Evolutionary conservation across 1,140 invertebrate species (phyloP).

Genomic region (Heliconius melpomene): DNA sequence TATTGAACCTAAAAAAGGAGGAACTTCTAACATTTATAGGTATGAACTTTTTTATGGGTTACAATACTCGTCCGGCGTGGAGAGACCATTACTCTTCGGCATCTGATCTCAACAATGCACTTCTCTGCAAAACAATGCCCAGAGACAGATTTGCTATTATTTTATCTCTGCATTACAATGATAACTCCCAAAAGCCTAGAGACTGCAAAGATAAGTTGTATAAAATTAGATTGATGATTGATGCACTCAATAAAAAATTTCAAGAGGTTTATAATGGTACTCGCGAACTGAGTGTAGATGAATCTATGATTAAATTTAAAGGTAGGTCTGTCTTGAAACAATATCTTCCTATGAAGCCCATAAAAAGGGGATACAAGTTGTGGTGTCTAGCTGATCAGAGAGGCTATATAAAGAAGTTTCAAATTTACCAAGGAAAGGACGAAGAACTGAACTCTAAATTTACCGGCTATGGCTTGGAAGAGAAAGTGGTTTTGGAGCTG

Average conservation of each 20-base stretch:
- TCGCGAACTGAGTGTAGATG: constrained; percentile 54
- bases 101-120: constrained; percentile 49
- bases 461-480: constrained; percentile 57
- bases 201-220: constrained; percentile 51
- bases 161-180: constrained; percentile 50
- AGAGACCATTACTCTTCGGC: constrained; percentile 48
- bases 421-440: constrained; percentile 71
- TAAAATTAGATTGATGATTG: constrained; percentile 48
- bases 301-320: constrained; percentile 68
- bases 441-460: constrained; percentile 50
- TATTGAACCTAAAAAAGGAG: constrained; percentile 53
- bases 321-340: constrained; percentile 65
- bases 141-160: constrained; percentile 49
- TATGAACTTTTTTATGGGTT: constrained; percentile 58
- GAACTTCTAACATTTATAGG: constrained; percentile 57
- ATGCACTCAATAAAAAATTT: constrained; percentile 50
- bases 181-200: constrained; percentile 43
- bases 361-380: constrained; percentile 75
- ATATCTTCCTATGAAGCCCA: constrained; percentile 76
- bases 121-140: constrained; percentile 49
- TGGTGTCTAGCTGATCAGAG: constrained; percentile 61
- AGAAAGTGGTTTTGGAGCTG: constrained; percentile 57
- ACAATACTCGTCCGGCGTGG: constrained; percentile 48
- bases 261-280: constrained; percentile 45
- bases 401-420: constrained; percentile 71